Base-by-base conservation (phyloP, 2,888 invertebrate genomes). In the Platypus cylindrus region DNA sequence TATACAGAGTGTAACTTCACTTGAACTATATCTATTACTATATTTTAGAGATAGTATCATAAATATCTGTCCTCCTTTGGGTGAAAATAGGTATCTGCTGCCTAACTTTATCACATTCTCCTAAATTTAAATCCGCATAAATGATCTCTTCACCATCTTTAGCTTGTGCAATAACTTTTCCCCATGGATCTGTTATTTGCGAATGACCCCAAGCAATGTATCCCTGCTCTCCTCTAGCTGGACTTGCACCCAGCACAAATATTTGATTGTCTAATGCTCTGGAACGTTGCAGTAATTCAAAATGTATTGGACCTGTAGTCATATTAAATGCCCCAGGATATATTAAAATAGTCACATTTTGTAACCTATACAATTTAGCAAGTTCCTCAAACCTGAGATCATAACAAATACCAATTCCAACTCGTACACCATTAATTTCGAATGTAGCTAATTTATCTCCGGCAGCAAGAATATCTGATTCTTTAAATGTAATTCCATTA, bases 241-340 rank as follows among this genome's bases (percentile, higher is more conserved):
- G 89, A 30, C 87, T 82, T 31, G 85, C 75, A 2, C 79, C 73
- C 14, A 81, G 85, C 23, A 91, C 83, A 66, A 76, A 97, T 28
- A 89, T 63, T 65, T 94, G 93, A 58, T 85, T 82, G 64, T 95
- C 94, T 18, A 77, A 67, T 20, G 95, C 93, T 30, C 94, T 68
- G 0, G 77, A 72, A 28, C 84, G 70, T 38, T 77, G 79, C 12
- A 95, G 64, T 3, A 90, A 59, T 54, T 90, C 83, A 91, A 93
- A 97, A 61, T 95, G 94, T 35, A 78, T 65, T 1, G 93, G 91
- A 0, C 95, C 95, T 0, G 95, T 95, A 2, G 87, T 90, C 84
- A 86, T 85, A 62, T 91, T 95, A 62, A 95, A 95, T 2, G 94
- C 93, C 16, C 82, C 93, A 1, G 95, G 95, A 64, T 91, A 95